Percentiles rank a stretch among this genome's conserved stretches.
Conservation (phyloP, 2,113 vertebrate genomes). For the Motacilla alba region DNA sequence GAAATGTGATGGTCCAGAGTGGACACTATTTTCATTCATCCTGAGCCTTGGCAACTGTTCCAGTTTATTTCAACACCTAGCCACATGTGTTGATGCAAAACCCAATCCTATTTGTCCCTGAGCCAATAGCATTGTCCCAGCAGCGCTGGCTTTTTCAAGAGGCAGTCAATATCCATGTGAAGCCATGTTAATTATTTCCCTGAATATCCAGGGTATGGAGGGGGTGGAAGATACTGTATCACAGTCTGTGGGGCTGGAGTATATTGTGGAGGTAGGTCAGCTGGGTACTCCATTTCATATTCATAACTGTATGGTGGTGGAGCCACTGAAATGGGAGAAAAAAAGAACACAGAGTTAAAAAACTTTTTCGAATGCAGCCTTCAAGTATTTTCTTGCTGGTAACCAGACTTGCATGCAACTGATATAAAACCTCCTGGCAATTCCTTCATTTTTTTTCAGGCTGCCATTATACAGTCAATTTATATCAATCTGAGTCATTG, state of each 20-base stretch:
- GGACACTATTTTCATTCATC: background rate
- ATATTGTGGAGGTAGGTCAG: slow-evolving; percentile 84
- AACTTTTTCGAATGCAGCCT: background rate
- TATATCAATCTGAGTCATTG: background rate
- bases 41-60: background rate
- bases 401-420: background rate
- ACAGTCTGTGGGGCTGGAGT: slow-evolving; percentile 75
- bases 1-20: background rate
- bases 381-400: background rate
- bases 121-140: background rate
- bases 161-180: background rate
- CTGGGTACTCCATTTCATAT: slow-evolving; percentile 81
- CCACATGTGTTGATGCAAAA: background rate
- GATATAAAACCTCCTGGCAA: background rate
- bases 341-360: background rate
- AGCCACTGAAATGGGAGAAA: slow-evolving; percentile 71
- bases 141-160: background rate
- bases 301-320: slow-evolving; percentile 85
- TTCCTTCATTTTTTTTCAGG: background rate
- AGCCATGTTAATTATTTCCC: slow-evolving; percentile 70
- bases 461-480: background rate
- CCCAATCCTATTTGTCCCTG: background rate
- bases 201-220: slow-evolving; percentile 85
- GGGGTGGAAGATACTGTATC: slow-evolving; percentile 77
- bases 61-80: background rate